Base-by-base conservation (phyloP, 2,888 invertebrate species). In the Melanchra persicariae region DNA sequence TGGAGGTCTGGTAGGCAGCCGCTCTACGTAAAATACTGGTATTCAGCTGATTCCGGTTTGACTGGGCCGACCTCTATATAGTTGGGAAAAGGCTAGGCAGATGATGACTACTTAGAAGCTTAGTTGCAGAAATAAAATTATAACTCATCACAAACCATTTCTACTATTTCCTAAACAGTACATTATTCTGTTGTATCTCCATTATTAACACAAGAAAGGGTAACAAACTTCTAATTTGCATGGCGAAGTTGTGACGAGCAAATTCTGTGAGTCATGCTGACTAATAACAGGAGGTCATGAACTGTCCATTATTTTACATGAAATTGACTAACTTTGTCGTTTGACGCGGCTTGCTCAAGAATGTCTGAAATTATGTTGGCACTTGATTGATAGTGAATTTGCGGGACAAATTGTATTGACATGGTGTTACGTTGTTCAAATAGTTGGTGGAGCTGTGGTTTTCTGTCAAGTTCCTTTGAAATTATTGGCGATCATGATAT, bases 201-300 rank as follows among this genome's bases (percentile, higher is more conserved):
- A 85, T 83, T 73, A 84, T 75, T 43, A 74, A 75, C 61, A 66
- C 62, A 66, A 82, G 74, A 79, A 84, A 83, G 84, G 83, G 79
- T 84, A 79, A 70, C 74, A 72, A 81, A 87, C 79, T 86, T 85
- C 80, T 82, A 80, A 86, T 86, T 88, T 85, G 82, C 85, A 85
- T 84, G 84, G 83, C 74, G 76, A 82, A 87, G 88, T 85, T 87
- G 81, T 75, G 83, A 85, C 74, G 73, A 85, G 80, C 77, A 81
- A 83, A 86, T 80, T 75, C 52, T 71, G 64, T 83, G 85, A 88
- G 85, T 90, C 90, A 90, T 47, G 73, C 74, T 90, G 89, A 89
- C 86, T 79, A 64, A 74, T 69, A 69, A 34, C n/a, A 30, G 60
- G 63, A 70, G 74, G 84, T 77, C 83, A 74, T 81, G 77, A 72